Base-by-base conservation (phyloP, 2,113 vertebrate species). In the Gymnarchus niloticus region DNA sequence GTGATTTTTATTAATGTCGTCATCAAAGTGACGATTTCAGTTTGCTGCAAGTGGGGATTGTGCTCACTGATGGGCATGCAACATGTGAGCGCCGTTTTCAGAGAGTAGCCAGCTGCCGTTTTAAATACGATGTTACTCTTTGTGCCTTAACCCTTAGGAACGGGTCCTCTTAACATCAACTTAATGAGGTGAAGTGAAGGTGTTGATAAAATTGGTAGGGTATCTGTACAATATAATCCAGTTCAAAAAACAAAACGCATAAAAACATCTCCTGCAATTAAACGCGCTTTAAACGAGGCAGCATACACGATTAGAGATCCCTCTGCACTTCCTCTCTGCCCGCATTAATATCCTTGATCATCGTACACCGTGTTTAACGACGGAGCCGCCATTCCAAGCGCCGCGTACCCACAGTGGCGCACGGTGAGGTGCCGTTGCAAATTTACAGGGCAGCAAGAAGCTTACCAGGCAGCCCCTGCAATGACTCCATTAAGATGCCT, bases 401-500 rank as follows among this genome's bases (percentile, higher is more conserved):
- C 86, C 86, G 65, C 82, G 83, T 87, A 87, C 84, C 86, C 85
- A 17, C 83, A 77, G 69, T 78, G 85, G 85, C 87, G 41, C 76
- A 86, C 87, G 82, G 83, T 86, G 56, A 61, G 51, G 56, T 56
- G 83, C 84, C 52, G 81, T 85, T 86, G 87, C 83, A 86, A 83
- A 81, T 73, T 81, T 83, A 76, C 57, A 82, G 87, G 65, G 54
- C 85, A 87, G 51, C 77, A 88, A 78, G 86, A 76, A 51, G 86
- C 77, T 85, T 88, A 73, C 77, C 83, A 51, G 87, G 87, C 87
- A 90, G 85, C 84, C 89, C 69, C 44, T 82, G 54, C 89, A 89
- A 88, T 89, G 88, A 87, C 83, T 87, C 87, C 87, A 89, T 89
- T 89, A 88, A 88, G 84, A 87, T 82, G 88, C 83, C 84, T 89